Evolutionary conservation across 2,797 vertebrate genomes (phyloP).

Genomic region (Rhinatrema bivittatum): DNA sequence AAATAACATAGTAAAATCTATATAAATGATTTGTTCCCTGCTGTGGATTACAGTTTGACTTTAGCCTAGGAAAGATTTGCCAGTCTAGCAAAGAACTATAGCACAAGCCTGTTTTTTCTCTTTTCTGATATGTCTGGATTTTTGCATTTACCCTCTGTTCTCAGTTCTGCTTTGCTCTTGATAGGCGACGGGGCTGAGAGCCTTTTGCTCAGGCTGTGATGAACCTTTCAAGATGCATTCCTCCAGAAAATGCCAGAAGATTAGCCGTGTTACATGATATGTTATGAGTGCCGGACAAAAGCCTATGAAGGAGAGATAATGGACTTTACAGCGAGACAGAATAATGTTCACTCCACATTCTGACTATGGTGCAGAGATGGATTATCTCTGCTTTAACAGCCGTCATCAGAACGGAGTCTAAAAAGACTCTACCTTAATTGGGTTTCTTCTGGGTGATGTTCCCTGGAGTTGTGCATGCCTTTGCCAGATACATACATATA

Average conservation of each 20-base stretch:
- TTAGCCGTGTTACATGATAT: constrained; percentile 56
- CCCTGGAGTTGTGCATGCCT: not conserved
- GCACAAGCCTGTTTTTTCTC: too few species aligned
- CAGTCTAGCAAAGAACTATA: too few species aligned
- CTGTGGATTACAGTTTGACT: too few species aligned
- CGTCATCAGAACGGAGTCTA: constrained; percentile 15
- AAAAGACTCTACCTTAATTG: too few species aligned
- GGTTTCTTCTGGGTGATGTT: too few species aligned
- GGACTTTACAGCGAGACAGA: constrained; percentile 27
- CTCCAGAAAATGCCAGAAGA: constrained; percentile 54
- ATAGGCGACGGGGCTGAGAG: constrained; percentile 13
- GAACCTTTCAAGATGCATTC: constrained; percentile 13
- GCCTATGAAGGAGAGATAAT: constrained; percentile 58
- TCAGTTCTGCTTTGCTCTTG: too few species aligned
- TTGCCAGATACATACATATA: not conserved
- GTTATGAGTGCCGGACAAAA: constrained; percentile 50
- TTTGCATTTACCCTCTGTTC: too few species aligned
- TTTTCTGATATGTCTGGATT: too few species aligned
- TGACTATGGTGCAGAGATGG: constrained; percentile 30
- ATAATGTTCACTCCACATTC: constrained; percentile 12
- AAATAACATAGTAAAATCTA: too few species aligned
- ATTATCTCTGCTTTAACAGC: constrained; percentile 33
- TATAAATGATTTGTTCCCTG: too few species aligned
- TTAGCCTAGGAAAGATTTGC: too few species aligned
- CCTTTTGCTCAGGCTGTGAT: constrained; percentile 35